phyloP scores from a whole-genome alignment of 1,140 invertebrate species.

The Trinorchestia longiramus region DNA sequence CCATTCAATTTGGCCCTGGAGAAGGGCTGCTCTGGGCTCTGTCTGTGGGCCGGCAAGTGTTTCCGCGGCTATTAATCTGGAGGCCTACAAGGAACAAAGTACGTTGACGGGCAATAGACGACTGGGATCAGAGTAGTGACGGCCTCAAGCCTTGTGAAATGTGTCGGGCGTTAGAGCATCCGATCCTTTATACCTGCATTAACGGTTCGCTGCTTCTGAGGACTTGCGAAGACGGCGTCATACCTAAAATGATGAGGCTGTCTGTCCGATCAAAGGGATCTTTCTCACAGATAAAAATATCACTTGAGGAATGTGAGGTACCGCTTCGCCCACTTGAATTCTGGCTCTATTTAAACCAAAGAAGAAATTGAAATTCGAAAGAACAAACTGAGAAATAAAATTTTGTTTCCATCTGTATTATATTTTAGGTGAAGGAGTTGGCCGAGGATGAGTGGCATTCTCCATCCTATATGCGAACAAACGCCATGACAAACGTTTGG shows the following conservation, averaged over 20 bases:
- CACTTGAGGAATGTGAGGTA: background rate
- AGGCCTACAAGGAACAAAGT: conserved; percentile 37
- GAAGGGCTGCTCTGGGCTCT: background rate
- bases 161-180: conserved; percentile 51
- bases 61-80: conserved; percentile 21
- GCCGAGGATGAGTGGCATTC: too few relatives aligned
- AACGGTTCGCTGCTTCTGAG: background rate
- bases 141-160: conserved; percentile 45
- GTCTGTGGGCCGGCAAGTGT: conserved; percentile 4
- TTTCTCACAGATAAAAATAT: background rate
- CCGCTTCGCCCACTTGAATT: too few relatives aligned
- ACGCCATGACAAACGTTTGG: too few relatives aligned
- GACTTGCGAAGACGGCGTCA: background rate
- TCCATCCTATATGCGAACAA: too few relatives aligned
- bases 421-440: too few relatives aligned
- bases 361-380: background rate
- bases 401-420: background rate
- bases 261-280: background rate
- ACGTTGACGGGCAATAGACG: conserved; percentile 50
- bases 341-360: background rate
- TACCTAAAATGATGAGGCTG: background rate
- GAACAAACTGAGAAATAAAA: background rate
- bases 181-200: conserved; percentile 40
- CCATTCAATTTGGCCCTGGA: background rate
- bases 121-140: conserved; percentile 30